Base-by-base conservation (phyloP, 1,140 invertebrate species). In the Sminthurinus signatus region DNA sequence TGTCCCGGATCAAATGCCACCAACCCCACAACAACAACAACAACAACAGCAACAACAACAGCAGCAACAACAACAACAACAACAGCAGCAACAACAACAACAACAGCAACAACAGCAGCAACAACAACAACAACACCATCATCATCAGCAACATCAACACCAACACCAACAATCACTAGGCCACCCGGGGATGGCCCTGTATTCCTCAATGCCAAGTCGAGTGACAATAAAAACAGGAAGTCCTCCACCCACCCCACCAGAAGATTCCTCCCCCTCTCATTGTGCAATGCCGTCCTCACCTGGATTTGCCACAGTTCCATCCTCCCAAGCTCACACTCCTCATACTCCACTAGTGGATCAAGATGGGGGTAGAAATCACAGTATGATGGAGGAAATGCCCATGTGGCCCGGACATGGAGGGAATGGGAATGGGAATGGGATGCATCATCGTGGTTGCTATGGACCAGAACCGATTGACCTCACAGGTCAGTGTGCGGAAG, bases 381-480 rank as follows among this genome's bases (percentile, higher is more conserved):
- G 36, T 14, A 64, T 62, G 51, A 64, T 68, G 3, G 68, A 85
- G 23, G 83, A 84, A 17, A 82, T 84, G 12, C 80, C 81, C 21
- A 80, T 82, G 5, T 80, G 10, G 79, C n/a, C n/a, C n/a, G n/a
- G n/a, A n/a, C 81, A 75, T 5, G 76, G 76, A 0, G 48, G 77
- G 5, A 75, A 78, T 59, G 64, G 76, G 77, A 2, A 74, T 75
- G 31, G 76, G 77, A 32, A 75, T 76, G 58, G 75, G 75, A 31
- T 74, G 75, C 28, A 75, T 75, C 59, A 74, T 75, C 1, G 75
- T 75, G 14, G 75, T 76, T 64, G 74, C 74, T 12, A 74, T 75
- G 1, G 75, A 75, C 0, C 50, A 19, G 55, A 60, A 23, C 56
- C 62, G 21, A 64, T 70, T 44, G 62, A 62, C 43, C 48, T 52